Percentiles rank a stretch among this genome's conserved stretches.
phyloP scores from a whole-genome alignment of 2,113 vertebrate genomes.

The Passer domesticus region DNA sequence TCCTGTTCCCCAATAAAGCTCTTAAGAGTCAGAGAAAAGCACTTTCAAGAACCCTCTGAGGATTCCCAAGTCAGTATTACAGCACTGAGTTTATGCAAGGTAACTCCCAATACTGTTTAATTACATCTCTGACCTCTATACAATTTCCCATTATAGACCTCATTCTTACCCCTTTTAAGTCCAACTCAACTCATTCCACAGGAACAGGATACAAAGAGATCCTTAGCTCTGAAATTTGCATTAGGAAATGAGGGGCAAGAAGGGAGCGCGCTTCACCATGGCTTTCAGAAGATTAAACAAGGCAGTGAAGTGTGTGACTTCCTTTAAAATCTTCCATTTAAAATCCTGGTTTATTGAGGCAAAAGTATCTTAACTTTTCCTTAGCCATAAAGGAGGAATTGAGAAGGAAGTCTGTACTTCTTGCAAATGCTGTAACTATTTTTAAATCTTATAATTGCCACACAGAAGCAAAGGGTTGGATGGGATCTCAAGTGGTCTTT shows the following conservation, averaged over 20 bases:
- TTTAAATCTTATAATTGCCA: not conserved
- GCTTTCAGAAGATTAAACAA: not conserved
- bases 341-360: not conserved
- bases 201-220: not conserved
- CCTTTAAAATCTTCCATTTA: not conserved
- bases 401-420: not conserved
- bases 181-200: not conserved
- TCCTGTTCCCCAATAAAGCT: not conserved
- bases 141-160: conserved; percentile 3
- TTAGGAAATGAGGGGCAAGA: conserved; percentile 1
- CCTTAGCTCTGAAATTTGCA: conserved; percentile 6
- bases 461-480: not conserved
- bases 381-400: not conserved
- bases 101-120: conserved; percentile 32
- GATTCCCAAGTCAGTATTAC: not conserved
- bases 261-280: rapidly evolving
- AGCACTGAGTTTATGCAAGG: not conserved
- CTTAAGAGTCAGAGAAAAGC: conserved; percentile 1
- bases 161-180: conserved; percentile 19
- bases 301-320: not conserved
- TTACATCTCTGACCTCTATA: conserved; percentile 43
- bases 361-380: not conserved
- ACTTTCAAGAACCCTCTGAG: conserved; percentile 8
- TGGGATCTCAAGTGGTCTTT: not conserved
- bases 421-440: not conserved